Percentiles rank a stretch among this genome's conserved stretches.
Evolutionary conservation across 2,888 invertebrate species (phyloP).

Genomic region (Hoplodrina ambigua): DNA sequence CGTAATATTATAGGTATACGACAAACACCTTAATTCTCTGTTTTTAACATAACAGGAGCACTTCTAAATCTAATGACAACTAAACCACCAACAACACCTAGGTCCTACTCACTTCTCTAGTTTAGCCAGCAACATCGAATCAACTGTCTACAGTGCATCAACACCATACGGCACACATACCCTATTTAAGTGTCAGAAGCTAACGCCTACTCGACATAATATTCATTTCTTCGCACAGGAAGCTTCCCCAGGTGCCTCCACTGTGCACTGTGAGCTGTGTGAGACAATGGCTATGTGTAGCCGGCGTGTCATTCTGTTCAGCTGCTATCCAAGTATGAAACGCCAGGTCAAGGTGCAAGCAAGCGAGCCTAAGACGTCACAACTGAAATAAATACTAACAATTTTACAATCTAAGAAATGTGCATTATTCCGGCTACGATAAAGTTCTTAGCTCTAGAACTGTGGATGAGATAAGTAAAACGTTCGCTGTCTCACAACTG

Average conservation of each 20-base stretch:
- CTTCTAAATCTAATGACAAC: too few species aligned
- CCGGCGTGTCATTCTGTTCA: slow-evolving; percentile 6
- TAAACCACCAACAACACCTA: too few species aligned
- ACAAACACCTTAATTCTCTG: too few species aligned
- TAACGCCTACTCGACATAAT: slow-evolving; percentile 15
- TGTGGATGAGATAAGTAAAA: too few species aligned
- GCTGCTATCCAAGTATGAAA: slow-evolving; percentile 33
- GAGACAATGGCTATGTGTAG: background rate
- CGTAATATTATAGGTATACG: too few species aligned
- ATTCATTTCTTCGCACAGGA: slow-evolving; percentile 32
- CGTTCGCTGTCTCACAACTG: too few species aligned
- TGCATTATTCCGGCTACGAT: too few species aligned
- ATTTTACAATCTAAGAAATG: background rate
- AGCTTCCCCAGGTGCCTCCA: slow-evolving; percentile 7
- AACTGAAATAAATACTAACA: slow-evolving; percentile 1
- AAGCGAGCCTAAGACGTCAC: background rate
- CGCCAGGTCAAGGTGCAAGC: slow-evolving; percentile 10
- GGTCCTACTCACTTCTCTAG: background rate
- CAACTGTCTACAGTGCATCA: background rate
- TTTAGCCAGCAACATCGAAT: background rate
- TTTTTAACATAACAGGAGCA: too few species aligned
- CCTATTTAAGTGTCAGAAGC: slow-evolving; percentile 8
- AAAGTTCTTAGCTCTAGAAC: too few species aligned
- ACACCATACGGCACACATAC: background rate
- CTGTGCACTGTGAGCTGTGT: background rate